Conservation (phyloP, 2,797 vertebrate species). For the Peromyscus attwateri region DNA sequence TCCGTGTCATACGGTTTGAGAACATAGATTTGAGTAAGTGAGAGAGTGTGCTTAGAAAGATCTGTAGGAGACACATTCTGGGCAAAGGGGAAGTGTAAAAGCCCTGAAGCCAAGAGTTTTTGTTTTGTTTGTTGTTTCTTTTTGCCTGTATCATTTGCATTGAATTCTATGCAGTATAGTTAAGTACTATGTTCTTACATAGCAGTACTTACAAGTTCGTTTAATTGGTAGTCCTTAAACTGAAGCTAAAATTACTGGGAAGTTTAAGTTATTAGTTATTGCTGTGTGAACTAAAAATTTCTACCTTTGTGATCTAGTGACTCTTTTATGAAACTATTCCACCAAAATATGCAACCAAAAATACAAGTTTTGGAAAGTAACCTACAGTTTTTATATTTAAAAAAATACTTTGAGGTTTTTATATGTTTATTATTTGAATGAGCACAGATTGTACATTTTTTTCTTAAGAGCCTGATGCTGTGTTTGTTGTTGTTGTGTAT, state of each 20-base stretch:
- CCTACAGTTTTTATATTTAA: constrained; percentile 48
- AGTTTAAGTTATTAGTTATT: constrained; percentile 54
- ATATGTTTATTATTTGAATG: constrained; percentile 48
- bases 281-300: constrained; percentile 52
- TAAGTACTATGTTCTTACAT: background rate
- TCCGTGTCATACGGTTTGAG: background rate
- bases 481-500: background rate
- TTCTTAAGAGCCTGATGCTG: background rate
- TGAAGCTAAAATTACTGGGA: constrained; percentile 29
- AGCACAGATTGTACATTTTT: constrained; percentile 49
- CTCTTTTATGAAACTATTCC: constrained; percentile 53
- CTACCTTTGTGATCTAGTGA: constrained; percentile 56
- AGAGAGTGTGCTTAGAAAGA: background rate
- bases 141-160: background rate
- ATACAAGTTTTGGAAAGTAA: constrained; percentile 30
- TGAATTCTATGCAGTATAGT: background rate
- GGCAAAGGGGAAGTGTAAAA: constrained; percentile 11
- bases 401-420: constrained; percentile 59
- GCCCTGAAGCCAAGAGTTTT: background rate
- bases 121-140: background rate
- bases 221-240: constrained; percentile 36
- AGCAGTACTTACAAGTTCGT: background rate
- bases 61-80: background rate
- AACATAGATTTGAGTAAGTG: background rate
- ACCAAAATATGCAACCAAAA: background rate